Evolutionary conservation across 2,888 invertebrate genomes (phyloP).

Genomic region (Trissolcus japonicus): DNA sequence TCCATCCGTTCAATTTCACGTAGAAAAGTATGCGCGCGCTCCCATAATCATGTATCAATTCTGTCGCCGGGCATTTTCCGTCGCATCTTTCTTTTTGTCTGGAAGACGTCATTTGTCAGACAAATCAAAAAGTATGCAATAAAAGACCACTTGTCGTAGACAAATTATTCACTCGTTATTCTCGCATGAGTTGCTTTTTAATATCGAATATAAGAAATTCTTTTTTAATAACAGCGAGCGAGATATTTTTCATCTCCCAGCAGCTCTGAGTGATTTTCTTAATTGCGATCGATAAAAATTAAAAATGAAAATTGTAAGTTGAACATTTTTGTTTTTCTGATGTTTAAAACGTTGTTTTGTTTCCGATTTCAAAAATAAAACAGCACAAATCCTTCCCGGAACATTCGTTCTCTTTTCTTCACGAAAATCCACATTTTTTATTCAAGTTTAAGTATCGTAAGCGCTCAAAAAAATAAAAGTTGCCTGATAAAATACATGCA

Average conservation of each 20-base stretch:
- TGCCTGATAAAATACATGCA: conserved; percentile 7
- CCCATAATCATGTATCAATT: conserved; percentile 34
- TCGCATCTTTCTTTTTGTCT: neutral
- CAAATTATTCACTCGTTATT: neutral
- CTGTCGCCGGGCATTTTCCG: conserved; percentile 15
- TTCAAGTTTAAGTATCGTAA: neutral
- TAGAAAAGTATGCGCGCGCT: conserved; percentile 8
- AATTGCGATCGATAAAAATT: no score
- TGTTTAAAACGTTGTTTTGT: no score
- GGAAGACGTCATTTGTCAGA: conserved; percentile 24
- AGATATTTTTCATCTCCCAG: neutral
- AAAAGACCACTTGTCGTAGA: neutral
- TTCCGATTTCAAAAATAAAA: no score
- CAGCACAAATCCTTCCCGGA: no score
- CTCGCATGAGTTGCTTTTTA: no score
- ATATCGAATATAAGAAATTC: neutral
- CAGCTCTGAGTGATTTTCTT: no score
- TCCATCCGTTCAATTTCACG: conserved; percentile 25
- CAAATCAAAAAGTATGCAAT: conserved; percentile 14
- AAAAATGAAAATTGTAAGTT: no score
- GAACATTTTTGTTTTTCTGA: no score
- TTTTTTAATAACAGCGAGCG: no score
- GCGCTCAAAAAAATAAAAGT: conserved; percentile 1
- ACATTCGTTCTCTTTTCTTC: no score
- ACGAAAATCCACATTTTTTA: no score